Conservation (phyloP, 2,888 invertebrate genomes). For the Sclerodermus sp. region DNA sequence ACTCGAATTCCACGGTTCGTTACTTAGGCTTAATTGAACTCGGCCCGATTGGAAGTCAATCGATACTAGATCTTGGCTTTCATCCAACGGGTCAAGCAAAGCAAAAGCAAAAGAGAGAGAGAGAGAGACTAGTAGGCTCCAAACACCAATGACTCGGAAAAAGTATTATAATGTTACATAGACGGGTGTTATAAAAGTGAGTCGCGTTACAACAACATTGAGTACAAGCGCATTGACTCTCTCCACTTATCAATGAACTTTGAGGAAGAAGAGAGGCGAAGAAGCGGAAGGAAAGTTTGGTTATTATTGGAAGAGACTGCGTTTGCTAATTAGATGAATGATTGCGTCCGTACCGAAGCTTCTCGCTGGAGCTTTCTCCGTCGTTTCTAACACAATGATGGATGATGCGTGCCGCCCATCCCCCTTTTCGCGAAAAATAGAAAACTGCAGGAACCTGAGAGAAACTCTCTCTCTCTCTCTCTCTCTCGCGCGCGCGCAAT, state of each 20-base stretch:
- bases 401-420: constrained; percentile 41
- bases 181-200: too few species aligned
- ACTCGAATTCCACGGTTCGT: constrained; percentile 23
- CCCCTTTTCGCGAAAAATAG: constrained; percentile 12
- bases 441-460: too few species aligned
- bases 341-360: constrained; percentile 8
- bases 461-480: too few species aligned
- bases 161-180: too few species aligned
- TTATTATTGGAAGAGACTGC: constrained; percentile 2
- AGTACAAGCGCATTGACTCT: too few species aligned
- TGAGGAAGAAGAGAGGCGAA: not conserved
- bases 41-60: constrained; percentile 17
- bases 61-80: constrained; percentile 17
- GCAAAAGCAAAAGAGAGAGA: constrained; percentile 10
- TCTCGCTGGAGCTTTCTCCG: constrained; percentile 21
- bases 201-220: too few species aligned
- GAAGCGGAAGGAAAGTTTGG: not conserved
- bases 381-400: constrained; percentile 42
- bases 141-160: too few species aligned
- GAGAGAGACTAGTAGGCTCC: too few species aligned
- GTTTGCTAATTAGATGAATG: constrained; percentile 19
- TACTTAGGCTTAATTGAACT: constrained; percentile 26
- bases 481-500: too few species aligned
- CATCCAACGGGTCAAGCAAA: constrained; percentile 21
- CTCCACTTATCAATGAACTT: too few species aligned